Conservation (phyloP, 2,797 vertebrate genomes). For the Anableps anableps region DNA sequence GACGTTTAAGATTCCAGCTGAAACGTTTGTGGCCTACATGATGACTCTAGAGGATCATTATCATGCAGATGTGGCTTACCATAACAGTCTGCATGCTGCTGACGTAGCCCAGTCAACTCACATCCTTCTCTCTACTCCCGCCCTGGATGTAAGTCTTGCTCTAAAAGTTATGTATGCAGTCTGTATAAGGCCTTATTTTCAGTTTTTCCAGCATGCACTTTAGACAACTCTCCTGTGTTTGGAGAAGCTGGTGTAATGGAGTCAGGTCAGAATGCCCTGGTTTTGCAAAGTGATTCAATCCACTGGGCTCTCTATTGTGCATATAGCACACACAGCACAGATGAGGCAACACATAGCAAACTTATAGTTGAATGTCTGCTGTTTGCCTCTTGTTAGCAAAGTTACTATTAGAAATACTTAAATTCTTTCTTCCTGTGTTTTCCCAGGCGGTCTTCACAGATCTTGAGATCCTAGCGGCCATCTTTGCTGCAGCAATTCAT, state of each 20-base stretch:
- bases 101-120: conserved; percentile 98
- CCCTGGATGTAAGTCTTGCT: conserved; percentile 89
- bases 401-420: background rate
- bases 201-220: background rate
- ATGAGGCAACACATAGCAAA: background rate
- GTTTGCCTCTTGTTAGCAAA: background rate
- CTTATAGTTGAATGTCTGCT: background rate
- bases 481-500: conserved; percentile 97
- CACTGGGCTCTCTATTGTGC: background rate
- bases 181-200: background rate
- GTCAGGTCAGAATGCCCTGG: background rate
- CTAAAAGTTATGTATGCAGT: background rate
- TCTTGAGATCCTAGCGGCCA: conserved; percentile 96
- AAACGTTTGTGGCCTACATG: conserved; percentile 96
- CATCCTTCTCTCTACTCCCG: conserved; percentile 96
- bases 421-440: background rate
- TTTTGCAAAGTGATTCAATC: background rate
- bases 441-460: conserved; percentile 96
- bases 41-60: conserved; percentile 99
- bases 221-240: background rate
- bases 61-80: conserved; percentile 95
- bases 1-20: conserved; percentile 93
- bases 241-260: background rate
- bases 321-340: background rate
- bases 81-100: conserved; percentile 97